Percentiles rank a stretch among this genome's conserved stretches.
Conservation (phyloP, 2,113 vertebrate species). For the Copsychus sechellarum region DNA sequence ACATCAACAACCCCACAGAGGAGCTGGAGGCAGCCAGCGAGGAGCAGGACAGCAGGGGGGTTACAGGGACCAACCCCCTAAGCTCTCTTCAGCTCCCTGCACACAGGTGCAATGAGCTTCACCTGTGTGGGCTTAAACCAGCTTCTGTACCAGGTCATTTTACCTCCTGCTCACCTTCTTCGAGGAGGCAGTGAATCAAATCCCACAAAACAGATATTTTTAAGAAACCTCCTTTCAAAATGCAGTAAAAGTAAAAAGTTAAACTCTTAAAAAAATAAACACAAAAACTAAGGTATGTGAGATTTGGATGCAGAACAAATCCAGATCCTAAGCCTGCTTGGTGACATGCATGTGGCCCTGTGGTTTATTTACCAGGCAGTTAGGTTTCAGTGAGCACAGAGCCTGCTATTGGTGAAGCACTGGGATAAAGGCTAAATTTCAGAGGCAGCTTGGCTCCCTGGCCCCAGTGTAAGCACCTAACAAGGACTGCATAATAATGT, state of each 20-base stretch:
- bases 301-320: background rate
- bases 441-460: background rate
- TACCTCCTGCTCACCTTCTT: background rate
- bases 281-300: background rate
- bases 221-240: background rate
- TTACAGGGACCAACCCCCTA: background rate
- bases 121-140: background rate
- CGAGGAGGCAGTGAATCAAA: background rate
- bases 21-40: accelerated
- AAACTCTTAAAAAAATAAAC: background rate
- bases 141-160: background rate
- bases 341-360: accelerated
- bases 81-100: background rate
- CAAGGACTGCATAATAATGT: background rate
- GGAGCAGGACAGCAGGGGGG: background rate
- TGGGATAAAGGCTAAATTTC: background rate
- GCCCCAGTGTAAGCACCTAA: background rate
- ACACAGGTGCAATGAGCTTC: background rate
- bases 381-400: background rate
- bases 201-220: background rate
- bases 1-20: accelerated
- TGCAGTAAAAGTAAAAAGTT: background rate
- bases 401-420: background rate
- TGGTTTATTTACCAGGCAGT: background rate
- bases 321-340: background rate